These are phyloP conservation scores for Actinopyga echinites DNA, from an alignment of 53 echinoderm and acorn worm genomes.

Conservation along the genomic window DNA sequence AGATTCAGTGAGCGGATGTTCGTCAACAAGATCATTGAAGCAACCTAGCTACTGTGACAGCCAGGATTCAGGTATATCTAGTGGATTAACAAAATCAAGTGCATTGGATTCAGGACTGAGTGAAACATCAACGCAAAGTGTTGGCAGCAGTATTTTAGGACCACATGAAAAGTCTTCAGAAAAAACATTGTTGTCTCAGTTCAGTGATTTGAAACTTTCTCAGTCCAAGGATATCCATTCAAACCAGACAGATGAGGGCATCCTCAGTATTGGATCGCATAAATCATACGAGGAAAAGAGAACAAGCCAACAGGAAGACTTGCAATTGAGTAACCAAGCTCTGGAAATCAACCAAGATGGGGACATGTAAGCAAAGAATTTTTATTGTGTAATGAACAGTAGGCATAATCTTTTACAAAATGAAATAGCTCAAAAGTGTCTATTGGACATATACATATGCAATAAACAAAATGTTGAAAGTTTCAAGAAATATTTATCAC, in stretches of 20 bases:
- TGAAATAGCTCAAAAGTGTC: too few species aligned
- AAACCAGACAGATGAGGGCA: neutral
- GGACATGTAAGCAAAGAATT: slow-evolving; percentile 4
- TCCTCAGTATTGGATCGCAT: neutral
- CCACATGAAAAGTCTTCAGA: too few species aligned
- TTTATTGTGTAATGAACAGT: neutral
- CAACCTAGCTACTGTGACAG: neutral
- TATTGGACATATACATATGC: neutral
- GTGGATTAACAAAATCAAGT: neutral
- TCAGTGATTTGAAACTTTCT: slow-evolving; percentile 12
- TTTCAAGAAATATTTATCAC: too few species aligned
- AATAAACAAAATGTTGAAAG: neutral
- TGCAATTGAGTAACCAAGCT: neutral
- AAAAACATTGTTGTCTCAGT: neutral
- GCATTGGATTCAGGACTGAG: slow-evolving; percentile 7
- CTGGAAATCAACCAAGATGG: slow-evolving; percentile 28
- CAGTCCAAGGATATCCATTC: neutral
- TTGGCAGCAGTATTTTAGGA: too few species aligned
- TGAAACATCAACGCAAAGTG: neutral
- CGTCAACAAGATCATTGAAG: too few species aligned
- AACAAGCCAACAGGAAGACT: neutral
- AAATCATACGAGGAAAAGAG: neutral
- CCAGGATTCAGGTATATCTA: slow-evolving; percentile 1
- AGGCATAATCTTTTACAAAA: too few species aligned
- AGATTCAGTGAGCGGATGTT: too few species aligned